phyloP scores from a whole-genome alignment of 2,888 invertebrate genomes.

The Habrosyne pyritoides region DNA sequence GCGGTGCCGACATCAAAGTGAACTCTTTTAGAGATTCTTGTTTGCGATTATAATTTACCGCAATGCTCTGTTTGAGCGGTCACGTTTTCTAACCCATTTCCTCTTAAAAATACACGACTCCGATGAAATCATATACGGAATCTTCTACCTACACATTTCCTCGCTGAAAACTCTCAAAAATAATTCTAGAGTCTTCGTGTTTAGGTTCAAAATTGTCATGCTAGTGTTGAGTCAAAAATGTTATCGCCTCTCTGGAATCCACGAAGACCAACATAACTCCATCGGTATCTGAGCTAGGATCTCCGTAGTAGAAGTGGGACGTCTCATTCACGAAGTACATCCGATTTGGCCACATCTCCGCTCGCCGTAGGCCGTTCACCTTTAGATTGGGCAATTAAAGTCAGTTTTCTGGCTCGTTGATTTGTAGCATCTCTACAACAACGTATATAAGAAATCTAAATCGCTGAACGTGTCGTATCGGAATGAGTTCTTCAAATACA shows the following conservation, averaged over 20 bases:
- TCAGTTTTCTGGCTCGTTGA: conserved; percentile 45
- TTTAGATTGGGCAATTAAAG: conserved; percentile 59
- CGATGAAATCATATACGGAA: conserved; percentile 33
- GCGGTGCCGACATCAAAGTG: not conserved
- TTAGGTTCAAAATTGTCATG: conserved; percentile 14
- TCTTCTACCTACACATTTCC: conserved; percentile 24
- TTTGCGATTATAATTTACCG: conserved; percentile 9
- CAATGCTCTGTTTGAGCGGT: conserved; percentile 21
- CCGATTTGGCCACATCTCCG: conserved; percentile 43
- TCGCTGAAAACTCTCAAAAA: conserved; percentile 10
- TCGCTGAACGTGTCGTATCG: conserved; percentile 15
- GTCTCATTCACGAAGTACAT: conserved; percentile 67
- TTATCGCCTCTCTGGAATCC: conserved; percentile 34
- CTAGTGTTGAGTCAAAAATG: conserved; percentile 18
- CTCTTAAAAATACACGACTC: conserved; percentile 34
- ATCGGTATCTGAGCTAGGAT: conserved; percentile 45
- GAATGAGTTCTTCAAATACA: conserved; percentile 25
- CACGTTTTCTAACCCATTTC: conserved; percentile 42
- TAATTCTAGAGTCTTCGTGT: conserved; percentile 20
- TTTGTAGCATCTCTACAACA: conserved; percentile 22
- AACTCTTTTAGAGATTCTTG: not conserved
- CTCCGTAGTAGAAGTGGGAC: conserved; percentile 50
- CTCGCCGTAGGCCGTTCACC: conserved; percentile 56
- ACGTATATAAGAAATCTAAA: conserved; percentile 16
- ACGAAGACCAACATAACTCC: conserved; percentile 32